Conservation (phyloP, 2,113 vertebrate genomes). For the Manacus vitellinus region DNA sequence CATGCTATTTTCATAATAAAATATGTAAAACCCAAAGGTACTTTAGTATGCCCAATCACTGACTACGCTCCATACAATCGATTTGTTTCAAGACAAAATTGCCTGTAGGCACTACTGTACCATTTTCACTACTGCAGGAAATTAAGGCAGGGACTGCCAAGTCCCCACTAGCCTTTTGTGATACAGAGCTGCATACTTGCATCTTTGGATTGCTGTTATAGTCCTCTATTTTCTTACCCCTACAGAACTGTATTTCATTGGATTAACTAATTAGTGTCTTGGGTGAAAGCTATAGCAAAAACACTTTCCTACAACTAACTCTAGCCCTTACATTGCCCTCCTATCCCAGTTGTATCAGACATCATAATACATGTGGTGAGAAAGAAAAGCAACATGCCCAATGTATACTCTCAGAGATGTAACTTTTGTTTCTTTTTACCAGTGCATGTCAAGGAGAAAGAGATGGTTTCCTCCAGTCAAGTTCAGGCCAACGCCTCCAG, state of each 20-base stretch:
- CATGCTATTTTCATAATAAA: not conserved
- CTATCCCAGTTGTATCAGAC: not conserved
- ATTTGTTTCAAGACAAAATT: not conserved
- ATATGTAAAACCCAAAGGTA: not conserved
- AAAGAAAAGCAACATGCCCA: not conserved
- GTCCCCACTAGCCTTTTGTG: not conserved
- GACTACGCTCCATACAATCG: not conserved
- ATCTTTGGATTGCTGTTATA: not conserved
- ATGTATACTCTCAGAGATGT: not conserved
- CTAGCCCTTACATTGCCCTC: not conserved
- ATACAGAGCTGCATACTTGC: not conserved
- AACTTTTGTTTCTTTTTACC: slow-evolving; percentile 76
- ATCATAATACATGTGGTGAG: not conserved
- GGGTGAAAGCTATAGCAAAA: not conserved
- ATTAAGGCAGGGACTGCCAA: not conserved
- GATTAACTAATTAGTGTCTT: not conserved
- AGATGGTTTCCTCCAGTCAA: slow-evolving; percentile 94
- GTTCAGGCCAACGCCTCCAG: slow-evolving; percentile 93
- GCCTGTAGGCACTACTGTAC: not conserved
- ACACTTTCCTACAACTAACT: not conserved
- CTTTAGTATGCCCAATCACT: not conserved
- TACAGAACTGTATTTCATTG: not conserved
- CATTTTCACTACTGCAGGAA: not conserved
- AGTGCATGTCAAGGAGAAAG: slow-evolving; percentile 97
- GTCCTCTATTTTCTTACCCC: not conserved